Evolutionary conservation across 2,797 vertebrate genomes (phyloP).

Genomic region (Enteromius argenteus): DNA sequence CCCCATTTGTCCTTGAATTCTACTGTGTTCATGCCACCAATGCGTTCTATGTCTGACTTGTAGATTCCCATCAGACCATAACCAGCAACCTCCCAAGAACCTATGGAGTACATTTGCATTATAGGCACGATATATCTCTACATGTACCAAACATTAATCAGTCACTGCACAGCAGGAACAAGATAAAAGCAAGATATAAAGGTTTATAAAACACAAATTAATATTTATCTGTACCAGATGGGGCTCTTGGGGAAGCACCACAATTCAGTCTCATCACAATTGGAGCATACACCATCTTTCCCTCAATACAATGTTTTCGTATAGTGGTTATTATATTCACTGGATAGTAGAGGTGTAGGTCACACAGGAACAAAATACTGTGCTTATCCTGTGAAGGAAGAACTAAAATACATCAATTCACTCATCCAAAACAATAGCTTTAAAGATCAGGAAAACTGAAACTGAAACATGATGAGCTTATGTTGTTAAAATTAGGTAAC

Average conservation of each 20-base stretch:
- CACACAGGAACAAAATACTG: slow-evolving; percentile 86
- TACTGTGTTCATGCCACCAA: slow-evolving; percentile 86
- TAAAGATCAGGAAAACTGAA: not conserved
- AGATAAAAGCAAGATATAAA: not conserved
- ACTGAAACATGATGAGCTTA: not conserved
- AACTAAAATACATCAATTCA: not conserved
- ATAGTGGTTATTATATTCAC: slow-evolving; percentile 77
- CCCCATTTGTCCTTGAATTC: slow-evolving; percentile 87
- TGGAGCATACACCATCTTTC: slow-evolving; percentile 85
- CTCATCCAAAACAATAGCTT: not conserved
- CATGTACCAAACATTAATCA: not conserved
- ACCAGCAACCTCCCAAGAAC: slow-evolving; percentile 85
- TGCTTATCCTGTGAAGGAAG: slow-evolving; percentile 42
- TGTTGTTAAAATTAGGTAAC: not conserved
- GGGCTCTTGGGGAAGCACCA: slow-evolving; percentile 68
- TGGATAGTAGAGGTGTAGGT: slow-evolving; percentile 88
- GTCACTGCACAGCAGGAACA: not conserved
- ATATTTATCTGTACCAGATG: slow-evolving; percentile 38
- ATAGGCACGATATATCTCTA: not conserved
- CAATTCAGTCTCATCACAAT: slow-evolving; percentile 86
- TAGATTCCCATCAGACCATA: slow-evolving; percentile 87
- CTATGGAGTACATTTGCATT: slow-evolving; percentile 12
- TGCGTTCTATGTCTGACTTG: slow-evolving; percentile 83
- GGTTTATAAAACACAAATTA: not conserved
- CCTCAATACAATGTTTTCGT: slow-evolving; percentile 84